phyloP scores from a whole-genome alignment of 2,888 invertebrate genomes.

The Leucania comma region DNA sequence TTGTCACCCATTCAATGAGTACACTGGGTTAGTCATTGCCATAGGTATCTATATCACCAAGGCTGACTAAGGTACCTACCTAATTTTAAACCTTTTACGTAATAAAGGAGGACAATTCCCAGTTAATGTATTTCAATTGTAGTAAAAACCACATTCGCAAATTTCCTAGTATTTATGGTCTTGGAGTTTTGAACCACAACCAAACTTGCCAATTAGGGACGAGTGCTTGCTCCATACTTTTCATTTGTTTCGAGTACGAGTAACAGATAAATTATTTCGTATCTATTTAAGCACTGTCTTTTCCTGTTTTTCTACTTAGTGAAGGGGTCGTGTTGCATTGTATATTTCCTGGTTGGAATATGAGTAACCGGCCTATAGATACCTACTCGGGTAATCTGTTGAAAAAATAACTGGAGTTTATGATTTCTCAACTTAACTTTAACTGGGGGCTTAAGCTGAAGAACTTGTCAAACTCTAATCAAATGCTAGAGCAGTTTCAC shows the following conservation, averaged over 20 bases:
- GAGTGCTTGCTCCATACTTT: not conserved
- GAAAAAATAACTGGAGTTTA: not conserved
- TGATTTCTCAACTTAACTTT: too few relatives aligned
- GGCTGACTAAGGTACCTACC: constrained; percentile 1
- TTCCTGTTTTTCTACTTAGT: constrained; percentile 21
- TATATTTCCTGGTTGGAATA: not conserved
- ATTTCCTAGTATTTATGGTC: constrained; percentile 8
- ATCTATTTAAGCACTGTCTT: not conserved
- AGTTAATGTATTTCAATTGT: constrained; percentile 2
- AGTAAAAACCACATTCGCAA: not conserved
- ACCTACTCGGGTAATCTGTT: not conserved
- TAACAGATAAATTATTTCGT: constrained; percentile 19
- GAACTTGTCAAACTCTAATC: not conserved
- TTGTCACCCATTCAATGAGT: not conserved
- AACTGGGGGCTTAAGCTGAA: too few relatives aligned
- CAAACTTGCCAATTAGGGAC: not conserved
- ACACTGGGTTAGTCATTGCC: constrained; percentile 24
- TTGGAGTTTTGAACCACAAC: not conserved
- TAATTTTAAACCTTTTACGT: constrained; percentile 19
- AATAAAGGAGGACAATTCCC: constrained; percentile 32
- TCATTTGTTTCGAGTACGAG: constrained; percentile 1
- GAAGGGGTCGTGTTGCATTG: constrained; percentile 2
- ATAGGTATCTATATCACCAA: not conserved
- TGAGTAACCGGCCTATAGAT: too few relatives aligned
- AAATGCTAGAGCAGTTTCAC: not conserved